Evolutionary conservation across 1,140 invertebrate genomes (phyloP).

Genomic region (Hypothenemus hampei): DNA sequence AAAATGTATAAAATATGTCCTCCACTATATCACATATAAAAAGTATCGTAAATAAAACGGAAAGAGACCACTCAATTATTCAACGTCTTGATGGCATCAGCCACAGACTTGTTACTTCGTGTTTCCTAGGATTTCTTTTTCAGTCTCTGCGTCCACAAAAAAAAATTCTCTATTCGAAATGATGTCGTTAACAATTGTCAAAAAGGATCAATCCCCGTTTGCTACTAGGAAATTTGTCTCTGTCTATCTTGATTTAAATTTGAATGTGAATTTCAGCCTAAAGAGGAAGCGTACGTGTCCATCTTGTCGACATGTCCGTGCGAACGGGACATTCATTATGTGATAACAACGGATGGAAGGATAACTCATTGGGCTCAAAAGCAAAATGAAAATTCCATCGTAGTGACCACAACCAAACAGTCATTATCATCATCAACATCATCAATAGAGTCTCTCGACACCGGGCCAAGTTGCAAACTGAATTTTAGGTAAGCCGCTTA

Average conservation of each 20-base stretch:
- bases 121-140: conserved; percentile 2
- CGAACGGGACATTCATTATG: conserved; percentile 53
- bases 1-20: not conserved
- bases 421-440: no score
- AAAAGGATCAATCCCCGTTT: not conserved
- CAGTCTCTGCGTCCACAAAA: not conserved
- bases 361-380: conserved; percentile 54
- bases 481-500: conserved; percentile 54
- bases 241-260: not conserved
- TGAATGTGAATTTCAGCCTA: conserved; percentile 53
- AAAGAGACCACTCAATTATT: conserved; percentile 8
- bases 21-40: not conserved
- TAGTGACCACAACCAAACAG: conserved; percentile 37
- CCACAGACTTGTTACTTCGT: not conserved
- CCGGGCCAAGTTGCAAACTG: conserved; percentile 53
- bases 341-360: conserved; percentile 56
- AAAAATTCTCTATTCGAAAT: not conserved
- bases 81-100: not conserved
- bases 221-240: not conserved
- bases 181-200: conserved; percentile 1
- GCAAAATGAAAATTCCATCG: conserved; percentile 47
- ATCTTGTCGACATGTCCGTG: conserved; percentile 61
- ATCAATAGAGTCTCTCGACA: conserved; percentile 30
- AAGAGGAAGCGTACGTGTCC: conserved; percentile 53
- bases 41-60: not conserved